phyloP scores from a whole-genome alignment of 2,113 vertebrate genomes.

The Thalassarche chlororhynchos region DNA sequence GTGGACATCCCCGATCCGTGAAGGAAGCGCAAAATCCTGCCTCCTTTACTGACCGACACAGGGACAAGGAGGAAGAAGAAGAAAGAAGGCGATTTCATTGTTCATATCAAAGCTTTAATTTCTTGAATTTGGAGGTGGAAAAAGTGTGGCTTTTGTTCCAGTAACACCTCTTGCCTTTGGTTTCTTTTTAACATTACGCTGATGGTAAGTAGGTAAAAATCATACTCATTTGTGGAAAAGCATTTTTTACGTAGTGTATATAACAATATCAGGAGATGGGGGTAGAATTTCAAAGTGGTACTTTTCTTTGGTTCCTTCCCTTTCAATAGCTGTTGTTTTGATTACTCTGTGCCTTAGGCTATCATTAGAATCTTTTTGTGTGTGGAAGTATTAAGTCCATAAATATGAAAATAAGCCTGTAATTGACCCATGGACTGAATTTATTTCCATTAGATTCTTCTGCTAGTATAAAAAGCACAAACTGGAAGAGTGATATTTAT shows the following conservation, averaged over 20 bases:
- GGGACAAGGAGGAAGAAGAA: background rate
- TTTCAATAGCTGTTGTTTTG: slow-evolving; percentile 68
- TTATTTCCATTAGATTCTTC: slow-evolving; percentile 73
- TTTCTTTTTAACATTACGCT: background rate
- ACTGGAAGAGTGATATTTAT: slow-evolving; percentile 55
- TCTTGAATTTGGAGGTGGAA: background rate
- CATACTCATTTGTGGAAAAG: slow-evolving; percentile 52
- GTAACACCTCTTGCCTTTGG: background rate
- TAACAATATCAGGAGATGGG: slow-evolving; percentile 31
- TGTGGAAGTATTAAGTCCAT: slow-evolving; percentile 73
- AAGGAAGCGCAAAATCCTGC: rapidly evolving
- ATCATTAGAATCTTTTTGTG: slow-evolving; percentile 73
- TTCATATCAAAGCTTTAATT: background rate
- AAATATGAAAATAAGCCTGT: slow-evolving; percentile 78
- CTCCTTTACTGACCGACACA: background rate
- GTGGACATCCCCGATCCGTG: rapidly evolving
- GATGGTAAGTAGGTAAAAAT: slow-evolving; percentile 52
- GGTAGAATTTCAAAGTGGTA: slow-evolving; percentile 40
- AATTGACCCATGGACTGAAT: slow-evolving; percentile 76
- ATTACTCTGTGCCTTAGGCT: slow-evolving; percentile 70
- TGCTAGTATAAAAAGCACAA: slow-evolving; percentile 56
- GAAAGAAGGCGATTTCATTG: background rate
- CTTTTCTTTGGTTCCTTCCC: slow-evolving; percentile 12
- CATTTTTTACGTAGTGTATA: slow-evolving; percentile 32
- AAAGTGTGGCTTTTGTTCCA: slow-evolving; percentile 9